phyloP scores from a whole-genome alignment of 2,888 invertebrate genomes.

The Pseudanteris insignis region DNA sequence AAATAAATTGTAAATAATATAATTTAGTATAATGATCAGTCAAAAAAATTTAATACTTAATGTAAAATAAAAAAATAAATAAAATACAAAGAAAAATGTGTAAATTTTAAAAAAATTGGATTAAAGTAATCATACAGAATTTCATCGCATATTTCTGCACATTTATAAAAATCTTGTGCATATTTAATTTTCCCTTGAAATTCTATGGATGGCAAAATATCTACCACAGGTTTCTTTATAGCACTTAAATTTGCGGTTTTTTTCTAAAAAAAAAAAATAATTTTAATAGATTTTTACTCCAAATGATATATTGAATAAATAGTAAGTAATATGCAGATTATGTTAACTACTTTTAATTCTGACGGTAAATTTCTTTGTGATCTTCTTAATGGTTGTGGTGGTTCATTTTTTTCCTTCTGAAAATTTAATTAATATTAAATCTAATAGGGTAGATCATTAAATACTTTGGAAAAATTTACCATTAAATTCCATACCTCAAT shows the following conservation, averaged over 20 bases:
- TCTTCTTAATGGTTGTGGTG: background rate
- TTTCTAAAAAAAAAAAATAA: no score
- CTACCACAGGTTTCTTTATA: slow-evolving; percentile 39
- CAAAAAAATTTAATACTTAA: no score
- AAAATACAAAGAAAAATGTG: no score
- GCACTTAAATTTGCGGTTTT: no score
- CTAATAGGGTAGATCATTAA: background rate
- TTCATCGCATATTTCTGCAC: slow-evolving; percentile 57
- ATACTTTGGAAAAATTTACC: background rate
- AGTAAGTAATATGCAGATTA: no score
- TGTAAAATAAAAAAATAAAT: no score
- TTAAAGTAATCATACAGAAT: slow-evolving; percentile 54
- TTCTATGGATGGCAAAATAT: slow-evolving; percentile 48
- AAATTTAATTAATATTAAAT: background rate
- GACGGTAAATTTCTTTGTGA: slow-evolving; percentile 1
- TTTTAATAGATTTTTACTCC: no score
- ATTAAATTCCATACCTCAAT: background rate
- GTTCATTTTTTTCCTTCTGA: background rate
- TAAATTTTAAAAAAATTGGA: no score
- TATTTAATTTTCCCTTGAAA: slow-evolving; percentile 57
- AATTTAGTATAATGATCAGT: no score
- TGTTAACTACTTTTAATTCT: slow-evolving; percentile 4
- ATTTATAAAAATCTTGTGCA: slow-evolving; percentile 53
- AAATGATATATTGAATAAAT: no score
- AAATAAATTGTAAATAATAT: no score